Conservation (phyloP, 35 echinoderm and acorn worm genomes). For the Stichopus chloronotus region DNA sequence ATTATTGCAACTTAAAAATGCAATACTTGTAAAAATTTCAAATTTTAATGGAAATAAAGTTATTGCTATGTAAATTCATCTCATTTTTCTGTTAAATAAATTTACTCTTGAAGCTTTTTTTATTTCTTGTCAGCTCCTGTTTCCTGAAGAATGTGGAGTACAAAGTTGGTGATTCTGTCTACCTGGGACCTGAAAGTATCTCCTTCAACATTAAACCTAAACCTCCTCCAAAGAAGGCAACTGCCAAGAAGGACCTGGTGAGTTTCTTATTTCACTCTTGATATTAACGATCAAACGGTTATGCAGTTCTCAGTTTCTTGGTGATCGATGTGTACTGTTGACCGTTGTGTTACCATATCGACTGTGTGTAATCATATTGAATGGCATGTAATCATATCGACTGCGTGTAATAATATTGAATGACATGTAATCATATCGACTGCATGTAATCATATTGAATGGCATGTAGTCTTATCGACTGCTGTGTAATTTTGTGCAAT, state of each 20-base stretch:
- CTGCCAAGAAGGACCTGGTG: constrained; percentile 82
- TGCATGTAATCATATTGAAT: not conserved
- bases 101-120: not conserved
- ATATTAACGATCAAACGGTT: not conserved
- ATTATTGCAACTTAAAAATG: too few relatives aligned
- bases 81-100: not conserved
- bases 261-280: not conserved
- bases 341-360: not conserved
- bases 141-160: constrained; percentile 74
- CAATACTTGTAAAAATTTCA: too few relatives aligned
- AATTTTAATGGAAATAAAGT: too few relatives aligned
- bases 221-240: constrained; percentile 68
- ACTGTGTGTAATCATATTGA: not conserved
- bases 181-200: constrained; percentile 81
- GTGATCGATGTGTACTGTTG: too few relatives aligned
- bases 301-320: not conserved
- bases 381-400: not conserved
- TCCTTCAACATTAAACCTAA: constrained; percentile 87
- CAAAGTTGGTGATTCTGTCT: constrained; percentile 79
- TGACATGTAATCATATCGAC: not conserved
- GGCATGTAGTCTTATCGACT: not conserved
- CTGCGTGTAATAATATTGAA: too few relatives aligned
- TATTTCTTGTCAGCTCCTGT: constrained; percentile 63
- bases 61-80: too few relatives aligned
- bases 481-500: too few relatives aligned